Evolutionary conservation across 2,113 vertebrate species (phyloP).

Genomic region (Passer domesticus): DNA sequence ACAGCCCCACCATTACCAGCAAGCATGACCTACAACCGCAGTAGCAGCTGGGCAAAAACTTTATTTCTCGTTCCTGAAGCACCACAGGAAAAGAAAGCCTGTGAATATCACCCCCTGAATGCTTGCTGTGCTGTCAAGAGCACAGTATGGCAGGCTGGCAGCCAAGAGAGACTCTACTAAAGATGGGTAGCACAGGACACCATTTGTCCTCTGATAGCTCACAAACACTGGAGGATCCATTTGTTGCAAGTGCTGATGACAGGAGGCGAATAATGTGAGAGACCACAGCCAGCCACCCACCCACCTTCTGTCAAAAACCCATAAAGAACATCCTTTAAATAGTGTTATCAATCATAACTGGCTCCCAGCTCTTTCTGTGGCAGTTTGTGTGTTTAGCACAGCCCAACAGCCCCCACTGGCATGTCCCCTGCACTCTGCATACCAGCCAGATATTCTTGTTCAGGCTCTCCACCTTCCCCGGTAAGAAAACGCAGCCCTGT

Average conservation of each 20-base stretch:
- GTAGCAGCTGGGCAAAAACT: background rate
- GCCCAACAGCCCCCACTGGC: background rate
- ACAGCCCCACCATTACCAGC: background rate
- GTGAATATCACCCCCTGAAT: background rate
- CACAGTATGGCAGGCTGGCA: background rate
- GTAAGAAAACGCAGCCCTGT: background rate
- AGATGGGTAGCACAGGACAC: background rate
- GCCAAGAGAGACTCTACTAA: background rate
- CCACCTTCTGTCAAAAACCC: constrained; percentile 10
- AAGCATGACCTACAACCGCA: background rate
- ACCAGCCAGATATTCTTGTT: background rate
- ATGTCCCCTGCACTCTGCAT: background rate
- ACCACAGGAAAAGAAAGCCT: background rate
- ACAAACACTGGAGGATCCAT: background rate
- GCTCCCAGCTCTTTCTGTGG: background rate
- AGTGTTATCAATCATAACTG: background rate
- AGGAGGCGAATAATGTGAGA: background rate
- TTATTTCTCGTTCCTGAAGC: background rate
- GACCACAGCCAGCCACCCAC: background rate
- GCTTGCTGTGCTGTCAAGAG: background rate
- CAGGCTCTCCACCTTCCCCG: background rate
- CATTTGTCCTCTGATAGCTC: background rate
- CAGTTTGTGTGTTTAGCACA: background rate
- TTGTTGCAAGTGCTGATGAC: background rate
- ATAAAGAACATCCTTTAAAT: background rate